These are phyloP conservation scores for Oxyura jamaicensis DNA, from an alignment of 2,113 vertebrate species.

Conservation along the genomic window DNA sequence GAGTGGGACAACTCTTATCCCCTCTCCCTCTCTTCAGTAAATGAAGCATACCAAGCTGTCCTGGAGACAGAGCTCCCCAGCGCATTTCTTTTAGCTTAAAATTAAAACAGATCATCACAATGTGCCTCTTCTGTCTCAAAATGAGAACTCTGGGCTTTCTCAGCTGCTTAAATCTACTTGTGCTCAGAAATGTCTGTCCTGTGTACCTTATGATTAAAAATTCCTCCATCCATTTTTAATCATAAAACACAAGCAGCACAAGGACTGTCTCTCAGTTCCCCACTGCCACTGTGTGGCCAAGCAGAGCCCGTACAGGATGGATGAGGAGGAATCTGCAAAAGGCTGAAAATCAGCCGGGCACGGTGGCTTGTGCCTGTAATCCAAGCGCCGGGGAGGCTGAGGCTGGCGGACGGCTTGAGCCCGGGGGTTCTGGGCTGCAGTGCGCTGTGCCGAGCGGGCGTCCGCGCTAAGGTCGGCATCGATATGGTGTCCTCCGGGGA, in stretches of 20 bases:
- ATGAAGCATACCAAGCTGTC: accelerated
- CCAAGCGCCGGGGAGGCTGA: constrained; percentile 82
- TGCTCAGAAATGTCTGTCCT: not conserved
- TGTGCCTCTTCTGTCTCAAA: not conserved
- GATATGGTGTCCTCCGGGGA: constrained; percentile 55
- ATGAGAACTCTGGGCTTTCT: not conserved
- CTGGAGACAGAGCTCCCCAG: not conserved
- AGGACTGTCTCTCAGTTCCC: not conserved
- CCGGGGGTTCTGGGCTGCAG: constrained; percentile 49
- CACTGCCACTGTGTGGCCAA: not conserved
- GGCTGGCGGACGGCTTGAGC: constrained; percentile 75
- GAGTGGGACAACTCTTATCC: not conserved
- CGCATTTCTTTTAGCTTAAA: not conserved
- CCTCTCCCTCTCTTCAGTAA: not conserved
- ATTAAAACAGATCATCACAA: not conserved
- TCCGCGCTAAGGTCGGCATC: constrained; percentile 72
- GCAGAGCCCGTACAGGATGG: not conserved
- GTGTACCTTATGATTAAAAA: too few species aligned
- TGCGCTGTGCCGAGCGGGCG: constrained; percentile 59
- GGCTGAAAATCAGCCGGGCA: constrained; percentile 59
- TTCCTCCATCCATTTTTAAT: not conserved
- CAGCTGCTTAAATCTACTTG: not conserved
- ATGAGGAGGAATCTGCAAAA: not conserved
- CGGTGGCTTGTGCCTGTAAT: constrained; percentile 87
- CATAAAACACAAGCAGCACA: not conserved